phyloP scores from a whole-genome alignment of 2,797 vertebrate genomes.

The Gambusia yucatana region DNA sequence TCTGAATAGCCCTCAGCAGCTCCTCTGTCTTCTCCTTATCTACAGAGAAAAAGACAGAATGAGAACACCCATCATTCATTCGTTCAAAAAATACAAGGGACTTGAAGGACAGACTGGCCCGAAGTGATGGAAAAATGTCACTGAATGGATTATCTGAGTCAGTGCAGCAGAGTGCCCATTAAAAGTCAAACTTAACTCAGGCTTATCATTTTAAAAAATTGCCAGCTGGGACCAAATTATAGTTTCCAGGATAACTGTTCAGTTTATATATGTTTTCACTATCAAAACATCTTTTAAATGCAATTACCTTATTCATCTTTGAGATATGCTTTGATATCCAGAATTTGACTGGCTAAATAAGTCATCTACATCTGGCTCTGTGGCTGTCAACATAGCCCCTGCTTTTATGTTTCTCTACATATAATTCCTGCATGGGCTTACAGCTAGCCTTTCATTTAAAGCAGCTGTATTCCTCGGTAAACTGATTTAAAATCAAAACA shows the following conservation, averaged over 20 bases:
- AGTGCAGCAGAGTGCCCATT: neutral
- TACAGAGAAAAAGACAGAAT: constrained; percentile 57
- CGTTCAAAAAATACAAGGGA: constrained; percentile 5
- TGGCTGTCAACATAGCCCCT: neutral
- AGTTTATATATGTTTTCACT: neutral
- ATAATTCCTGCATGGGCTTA: neutral
- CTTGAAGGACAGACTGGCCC: constrained; percentile 27
- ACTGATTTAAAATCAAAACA: neutral
- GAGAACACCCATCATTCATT: constrained; percentile 52
- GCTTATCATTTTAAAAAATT: neutral
- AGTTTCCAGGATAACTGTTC: neutral
- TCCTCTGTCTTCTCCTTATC: constrained; percentile 80
- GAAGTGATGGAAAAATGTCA: constrained; percentile 35
- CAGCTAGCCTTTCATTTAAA: neutral
- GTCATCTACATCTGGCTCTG: neutral
- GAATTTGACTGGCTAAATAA: neutral
- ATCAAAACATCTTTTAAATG: neutral
- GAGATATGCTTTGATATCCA: neutral
- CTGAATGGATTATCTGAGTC: constrained; percentile 18
- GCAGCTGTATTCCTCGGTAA: neutral
- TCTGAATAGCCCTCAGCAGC: constrained; percentile 90
- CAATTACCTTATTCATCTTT: neutral
- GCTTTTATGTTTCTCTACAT: neutral
- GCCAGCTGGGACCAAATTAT: neutral
- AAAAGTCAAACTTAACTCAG: neutral